A percentile compares a stretch with the other conserved stretches of the same genome.
Evolutionary conservation across 2,797 vertebrate species (phyloP).

Genomic region (Anomalospiza imberbis): DNA sequence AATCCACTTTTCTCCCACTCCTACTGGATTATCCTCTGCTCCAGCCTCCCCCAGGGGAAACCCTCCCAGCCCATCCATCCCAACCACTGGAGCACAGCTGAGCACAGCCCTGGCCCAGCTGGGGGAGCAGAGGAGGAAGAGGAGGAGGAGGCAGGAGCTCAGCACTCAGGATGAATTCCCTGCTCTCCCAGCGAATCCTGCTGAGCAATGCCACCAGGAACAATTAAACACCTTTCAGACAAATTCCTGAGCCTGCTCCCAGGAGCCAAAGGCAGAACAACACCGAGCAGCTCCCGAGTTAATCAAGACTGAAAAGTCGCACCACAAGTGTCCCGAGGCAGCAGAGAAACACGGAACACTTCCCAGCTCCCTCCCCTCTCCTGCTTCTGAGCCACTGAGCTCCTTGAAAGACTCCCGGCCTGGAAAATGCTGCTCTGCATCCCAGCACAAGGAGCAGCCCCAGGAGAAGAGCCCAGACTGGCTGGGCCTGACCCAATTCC

Average conservation of each 20-base stretch:
- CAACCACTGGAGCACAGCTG: fast-evolving
- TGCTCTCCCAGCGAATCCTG: not conserved
- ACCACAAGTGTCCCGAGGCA: not conserved
- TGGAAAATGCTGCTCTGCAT: not conserved
- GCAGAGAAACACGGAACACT: not conserved
- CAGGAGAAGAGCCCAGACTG: not conserved
- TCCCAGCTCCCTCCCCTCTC: not conserved
- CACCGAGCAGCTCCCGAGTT: not conserved
- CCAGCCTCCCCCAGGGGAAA: not conserved
- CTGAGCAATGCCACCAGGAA: not conserved
- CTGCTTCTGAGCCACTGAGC: not conserved
- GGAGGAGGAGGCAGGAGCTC: not conserved
- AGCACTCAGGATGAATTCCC: not conserved
- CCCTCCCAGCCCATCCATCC: not conserved
- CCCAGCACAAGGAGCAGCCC: not conserved
- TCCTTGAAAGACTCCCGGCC: not conserved
- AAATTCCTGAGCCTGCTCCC: not conserved
- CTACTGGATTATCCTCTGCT: not conserved
- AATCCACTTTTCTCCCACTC: not conserved
- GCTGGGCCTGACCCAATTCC: not conserved
- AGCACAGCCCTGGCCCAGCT: not conserved
- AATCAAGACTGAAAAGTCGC: not conserved
- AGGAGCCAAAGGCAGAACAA: not conserved
- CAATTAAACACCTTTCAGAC: not conserved
- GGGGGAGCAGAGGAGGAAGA: not conserved